These are phyloP conservation scores for Drosophila koepferae DNA, from an alignment of 2,888 invertebrate genomes.

Conservation along the genomic window DNA sequence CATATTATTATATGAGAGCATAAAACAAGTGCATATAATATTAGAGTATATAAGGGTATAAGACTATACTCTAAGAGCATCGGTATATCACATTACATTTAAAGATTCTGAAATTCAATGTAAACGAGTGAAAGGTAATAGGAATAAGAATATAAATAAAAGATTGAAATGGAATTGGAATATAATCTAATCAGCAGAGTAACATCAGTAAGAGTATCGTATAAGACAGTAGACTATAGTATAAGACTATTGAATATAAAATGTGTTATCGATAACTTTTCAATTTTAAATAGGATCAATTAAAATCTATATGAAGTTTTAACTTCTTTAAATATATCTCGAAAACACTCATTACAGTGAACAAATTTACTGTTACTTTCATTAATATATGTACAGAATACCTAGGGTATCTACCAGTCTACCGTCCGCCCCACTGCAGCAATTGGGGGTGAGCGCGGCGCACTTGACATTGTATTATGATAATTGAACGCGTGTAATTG, in stretches of 20 bases:
- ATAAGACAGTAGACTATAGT: too few relatives aligned
- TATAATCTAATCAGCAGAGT: background rate
- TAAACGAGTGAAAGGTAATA: too few relatives aligned
- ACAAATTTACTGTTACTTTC: too few relatives aligned
- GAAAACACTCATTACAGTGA: too few relatives aligned
- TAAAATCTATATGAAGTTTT: background rate
- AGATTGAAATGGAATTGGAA: too few relatives aligned
- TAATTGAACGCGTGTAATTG: constrained; percentile 83
- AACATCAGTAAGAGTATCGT: background rate
- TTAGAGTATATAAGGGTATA: background rate
- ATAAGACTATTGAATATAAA: too few relatives aligned
- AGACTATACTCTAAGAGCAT: background rate
- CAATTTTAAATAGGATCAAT: background rate
- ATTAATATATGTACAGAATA: background rate
- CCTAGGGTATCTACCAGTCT: background rate
- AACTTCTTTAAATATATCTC: background rate
- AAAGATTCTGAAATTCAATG: too few relatives aligned
- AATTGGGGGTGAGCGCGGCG: background rate
- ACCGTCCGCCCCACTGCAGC: too few relatives aligned
- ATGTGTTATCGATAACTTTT: background rate
- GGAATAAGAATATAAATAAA: too few relatives aligned
- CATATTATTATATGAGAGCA: too few relatives aligned
- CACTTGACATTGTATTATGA: constrained; percentile 76
- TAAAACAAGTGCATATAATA: too few relatives aligned
- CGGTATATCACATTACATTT: too few relatives aligned